Evolutionary conservation across 2,113 vertebrate species (phyloP).

Genomic region (Trichomycterus rosablanca): DNA sequence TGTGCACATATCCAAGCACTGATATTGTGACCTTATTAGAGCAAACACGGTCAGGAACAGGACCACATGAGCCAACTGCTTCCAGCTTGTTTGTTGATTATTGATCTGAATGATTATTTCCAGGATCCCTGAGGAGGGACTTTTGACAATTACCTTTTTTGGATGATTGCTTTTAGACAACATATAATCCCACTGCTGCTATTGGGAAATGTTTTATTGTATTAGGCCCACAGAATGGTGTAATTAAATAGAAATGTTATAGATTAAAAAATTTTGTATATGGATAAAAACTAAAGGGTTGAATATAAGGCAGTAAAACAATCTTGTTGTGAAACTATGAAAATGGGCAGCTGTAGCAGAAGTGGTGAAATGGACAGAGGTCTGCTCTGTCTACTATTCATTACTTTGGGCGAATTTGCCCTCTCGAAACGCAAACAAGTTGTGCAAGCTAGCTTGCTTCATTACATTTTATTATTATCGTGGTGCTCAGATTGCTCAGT

Average conservation of each 20-base stretch:
- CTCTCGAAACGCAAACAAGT: too few relatives aligned
- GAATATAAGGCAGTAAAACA: too few relatives aligned
- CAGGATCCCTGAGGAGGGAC: background rate
- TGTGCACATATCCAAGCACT: background rate
- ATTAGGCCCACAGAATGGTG: background rate
- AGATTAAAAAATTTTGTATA: too few relatives aligned
- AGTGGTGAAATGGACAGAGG: too few relatives aligned
- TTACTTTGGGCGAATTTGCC: too few relatives aligned
- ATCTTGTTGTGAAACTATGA: too few relatives aligned
- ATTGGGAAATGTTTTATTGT: background rate
- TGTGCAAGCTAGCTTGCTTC: too few relatives aligned
- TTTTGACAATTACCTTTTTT: slow-evolving; percentile 4
- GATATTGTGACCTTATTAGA: slow-evolving; percentile 25
- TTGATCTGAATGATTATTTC: slow-evolving; percentile 26
- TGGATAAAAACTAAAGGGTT: too few relatives aligned
- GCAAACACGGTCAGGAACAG: slow-evolving; percentile 10
- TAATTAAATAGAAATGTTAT: background rate
- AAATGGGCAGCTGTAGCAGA: too few relatives aligned
- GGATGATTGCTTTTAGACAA: slow-evolving; percentile 10
- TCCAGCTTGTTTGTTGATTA: slow-evolving; percentile 19
- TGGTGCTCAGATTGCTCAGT: too few relatives aligned
- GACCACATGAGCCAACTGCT: slow-evolving; percentile 3
- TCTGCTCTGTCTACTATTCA: too few relatives aligned
- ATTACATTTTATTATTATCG: too few relatives aligned
- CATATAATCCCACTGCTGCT: background rate